Evolutionary conservation across 2,113 vertebrate species (phyloP).

Genomic region (Cephalopterus ornatus): DNA sequence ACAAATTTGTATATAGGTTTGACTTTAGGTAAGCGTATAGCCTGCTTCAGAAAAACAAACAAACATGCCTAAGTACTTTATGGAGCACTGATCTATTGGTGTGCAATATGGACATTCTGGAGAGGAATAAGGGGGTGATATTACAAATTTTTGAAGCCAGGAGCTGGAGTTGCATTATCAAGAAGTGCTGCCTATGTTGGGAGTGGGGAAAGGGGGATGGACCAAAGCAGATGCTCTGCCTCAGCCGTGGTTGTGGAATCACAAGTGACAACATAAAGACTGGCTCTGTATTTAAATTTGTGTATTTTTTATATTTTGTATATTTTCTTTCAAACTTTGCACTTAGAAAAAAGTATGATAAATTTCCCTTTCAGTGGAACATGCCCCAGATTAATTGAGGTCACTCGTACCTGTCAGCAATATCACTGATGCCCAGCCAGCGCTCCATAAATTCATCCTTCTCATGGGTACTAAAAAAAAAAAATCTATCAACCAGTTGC

Average conservation of each 20-base stretch:
- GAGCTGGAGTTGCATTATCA: neutral
- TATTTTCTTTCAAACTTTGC: neutral
- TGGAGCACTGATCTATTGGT: neutral
- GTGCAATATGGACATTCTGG: neutral
- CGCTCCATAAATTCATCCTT: neutral
- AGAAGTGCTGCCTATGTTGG: neutral
- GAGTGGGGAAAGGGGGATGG: neutral
- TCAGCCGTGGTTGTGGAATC: neutral
- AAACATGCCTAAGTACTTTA: neutral
- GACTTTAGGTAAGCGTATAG: too few species aligned
- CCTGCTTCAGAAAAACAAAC: neutral
- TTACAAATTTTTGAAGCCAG: neutral
- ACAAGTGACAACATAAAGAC: neutral
- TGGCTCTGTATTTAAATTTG: neutral
- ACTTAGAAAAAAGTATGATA: neutral
- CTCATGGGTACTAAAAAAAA: neutral
- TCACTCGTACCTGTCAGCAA: neutral
- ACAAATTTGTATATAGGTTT: too few species aligned
- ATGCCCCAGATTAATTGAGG: rapidly evolving
- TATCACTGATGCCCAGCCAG: neutral
- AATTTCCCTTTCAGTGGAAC: neutral
- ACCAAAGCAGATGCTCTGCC: neutral
- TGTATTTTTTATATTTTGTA: neutral
- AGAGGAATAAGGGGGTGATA: neutral
- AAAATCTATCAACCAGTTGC: neutral